These are phyloP conservation scores for Fukomys damarensis DNA, from an alignment of 2,113 vertebrate genomes.

Conservation along the genomic window DNA sequence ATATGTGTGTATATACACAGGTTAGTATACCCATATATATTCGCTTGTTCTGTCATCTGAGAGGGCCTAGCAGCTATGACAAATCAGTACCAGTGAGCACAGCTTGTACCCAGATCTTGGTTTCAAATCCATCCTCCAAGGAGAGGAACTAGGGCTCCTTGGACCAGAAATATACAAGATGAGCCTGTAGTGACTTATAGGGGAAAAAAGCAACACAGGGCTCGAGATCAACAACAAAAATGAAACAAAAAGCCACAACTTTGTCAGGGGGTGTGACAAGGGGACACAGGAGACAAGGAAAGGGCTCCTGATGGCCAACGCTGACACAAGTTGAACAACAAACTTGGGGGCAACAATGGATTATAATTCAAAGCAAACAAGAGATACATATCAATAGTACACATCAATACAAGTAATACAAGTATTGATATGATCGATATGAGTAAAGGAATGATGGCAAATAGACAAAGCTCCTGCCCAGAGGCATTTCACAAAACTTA, in stretches of 20 bases:
- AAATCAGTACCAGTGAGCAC: not conserved
- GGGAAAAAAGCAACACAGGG: not conserved
- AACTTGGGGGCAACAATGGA: not conserved
- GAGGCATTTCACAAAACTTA: not conserved
- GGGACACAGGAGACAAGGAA: not conserved
- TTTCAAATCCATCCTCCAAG: not conserved
- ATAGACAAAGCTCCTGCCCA: not conserved
- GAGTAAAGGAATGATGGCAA: not conserved
- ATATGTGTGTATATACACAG: not conserved
- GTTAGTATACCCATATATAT: not conserved
- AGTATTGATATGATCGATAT: no score
- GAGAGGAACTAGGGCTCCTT: not conserved
- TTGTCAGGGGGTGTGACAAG: not conserved
- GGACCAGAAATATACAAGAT: not conserved
- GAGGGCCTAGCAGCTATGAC: not conserved
- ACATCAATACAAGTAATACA: not conserved
- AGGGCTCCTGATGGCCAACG: not conserved
- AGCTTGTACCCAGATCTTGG: not conserved
- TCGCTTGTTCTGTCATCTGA: not conserved
- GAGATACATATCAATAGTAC: not conserved
- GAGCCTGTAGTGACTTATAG: not conserved
- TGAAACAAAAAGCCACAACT: not conserved
- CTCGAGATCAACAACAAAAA: not conserved
- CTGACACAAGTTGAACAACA: not conserved
- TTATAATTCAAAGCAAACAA: constrained; percentile 16